Base-by-base conservation (phyloP, 2,113 vertebrate genomes). In the Zingel zingel region DNA sequence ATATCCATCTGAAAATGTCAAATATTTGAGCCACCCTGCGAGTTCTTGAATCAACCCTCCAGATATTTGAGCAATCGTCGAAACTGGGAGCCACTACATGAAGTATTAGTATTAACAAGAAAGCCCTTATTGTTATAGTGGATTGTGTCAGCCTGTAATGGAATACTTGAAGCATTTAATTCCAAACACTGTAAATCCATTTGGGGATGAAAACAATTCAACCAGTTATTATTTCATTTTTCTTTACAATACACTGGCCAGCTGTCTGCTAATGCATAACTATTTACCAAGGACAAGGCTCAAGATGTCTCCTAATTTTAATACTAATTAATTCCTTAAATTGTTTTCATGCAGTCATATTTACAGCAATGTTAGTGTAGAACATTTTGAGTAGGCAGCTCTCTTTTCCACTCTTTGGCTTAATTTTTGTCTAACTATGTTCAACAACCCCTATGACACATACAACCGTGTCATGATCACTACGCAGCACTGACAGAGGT, bases 101-200 rank as follows among this genome's bases (percentile, higher is more conserved):
- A 51, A 66, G 58, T 19, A 66, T 30, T 57, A 69, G 27, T 75
- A 25, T 30, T 53, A 81, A 79, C 57, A 77, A 75, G 36, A 75
- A 85, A 77, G 30, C 54, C 58, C 82, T 81, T 54, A 50, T 65
- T 78, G 69, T 74, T 53, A 5, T 21, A 39, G 56, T 43, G 69
- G 74, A 48, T 48, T 57, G 54, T 53, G 62, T 65, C 19, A 16
- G 68, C 53, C 79, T 71, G 58, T 87, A 75, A 83, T 85, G 85
- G 75, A 91, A 85, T 39, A 83, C 77, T 33, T 79, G 66, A 83
- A 86, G 89, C 85, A 77, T 86, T 87, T 77, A 50, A 91, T 84
- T 74, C 39, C 56, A 81, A 81, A 81, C 63, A 64, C 50, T 81
- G 39, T 67, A 67, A 81, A 86, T 77, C 82, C 80, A 81, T 70